Evolutionary conservation across 1,140 invertebrate genomes (phyloP).

Genomic region (Caenorhabditis briggsae): DNA sequence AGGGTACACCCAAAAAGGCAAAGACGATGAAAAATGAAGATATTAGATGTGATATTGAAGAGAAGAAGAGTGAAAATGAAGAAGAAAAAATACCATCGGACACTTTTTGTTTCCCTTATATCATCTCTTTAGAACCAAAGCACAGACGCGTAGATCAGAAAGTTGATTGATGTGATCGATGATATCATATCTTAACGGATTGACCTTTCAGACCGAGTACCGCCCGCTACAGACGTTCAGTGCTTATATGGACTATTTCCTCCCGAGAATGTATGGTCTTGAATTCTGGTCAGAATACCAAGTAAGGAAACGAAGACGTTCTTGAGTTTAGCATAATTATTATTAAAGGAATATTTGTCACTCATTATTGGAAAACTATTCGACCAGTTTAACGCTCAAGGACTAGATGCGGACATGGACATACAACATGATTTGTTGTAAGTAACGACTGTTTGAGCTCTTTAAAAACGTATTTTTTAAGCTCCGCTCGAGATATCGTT

Average conservation of each 20-base stretch:
- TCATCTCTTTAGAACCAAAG: constrained; percentile 44
- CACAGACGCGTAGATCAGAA: constrained; percentile 19
- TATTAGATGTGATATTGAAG: neutral
- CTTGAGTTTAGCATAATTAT: neutral
- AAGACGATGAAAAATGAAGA: neutral
- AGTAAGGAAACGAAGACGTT: neutral
- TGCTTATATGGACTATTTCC: constrained; percentile 18
- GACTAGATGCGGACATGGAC: constrained; percentile 3
- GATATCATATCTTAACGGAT: neutral
- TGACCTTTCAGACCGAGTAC: constrained; percentile 20
- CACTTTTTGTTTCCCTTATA: constrained; percentile 33
- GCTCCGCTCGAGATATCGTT: neutral
- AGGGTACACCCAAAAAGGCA: constrained; percentile 5
- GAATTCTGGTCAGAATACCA: constrained; percentile 14
- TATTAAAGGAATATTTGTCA: neutral
- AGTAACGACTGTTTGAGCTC: neutral
- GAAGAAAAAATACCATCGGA: constrained; percentile 1
- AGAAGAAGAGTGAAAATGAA: neutral
- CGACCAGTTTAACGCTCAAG: neutral
- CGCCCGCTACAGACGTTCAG: constrained; percentile 46
- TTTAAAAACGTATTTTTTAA: neutral
- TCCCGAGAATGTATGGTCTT: constrained; percentile 16
- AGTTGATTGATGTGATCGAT: neutral
- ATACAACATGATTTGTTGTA: neutral
- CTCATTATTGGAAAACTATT: neutral